Evolutionary conservation across 2,888 invertebrate species (phyloP).

Genomic region (Ichneumoninae sp.): DNA sequence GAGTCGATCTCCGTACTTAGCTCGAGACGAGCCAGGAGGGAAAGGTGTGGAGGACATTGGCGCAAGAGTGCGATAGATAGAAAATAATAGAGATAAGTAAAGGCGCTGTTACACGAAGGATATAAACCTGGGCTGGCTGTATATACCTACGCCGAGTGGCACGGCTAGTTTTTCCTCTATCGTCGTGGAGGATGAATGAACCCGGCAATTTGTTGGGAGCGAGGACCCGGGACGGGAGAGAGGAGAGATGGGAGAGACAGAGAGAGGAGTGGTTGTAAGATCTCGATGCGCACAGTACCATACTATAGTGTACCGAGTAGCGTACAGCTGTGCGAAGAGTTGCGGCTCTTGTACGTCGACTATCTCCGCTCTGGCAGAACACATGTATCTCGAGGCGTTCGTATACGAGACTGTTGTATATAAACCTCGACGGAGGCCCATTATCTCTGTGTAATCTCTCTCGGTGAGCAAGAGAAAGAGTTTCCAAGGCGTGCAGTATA

Average conservation of each 20-base stretch:
- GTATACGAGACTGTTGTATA: constrained; percentile 33
- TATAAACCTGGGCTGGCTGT: constrained; percentile 34
- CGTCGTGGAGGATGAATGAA: constrained; percentile 83
- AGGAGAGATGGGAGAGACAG: background rate
- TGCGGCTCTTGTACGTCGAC: constrained; percentile 39
- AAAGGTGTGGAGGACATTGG: constrained; percentile 41
- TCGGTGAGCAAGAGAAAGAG: constrained; percentile 46
- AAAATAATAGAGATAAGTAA: constrained; percentile 31
- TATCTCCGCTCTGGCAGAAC: constrained; percentile 39
- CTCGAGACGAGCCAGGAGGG: background rate
- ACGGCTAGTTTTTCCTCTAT: constrained; percentile 82
- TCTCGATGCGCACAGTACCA: constrained; percentile 39
- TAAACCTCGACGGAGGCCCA: constrained; percentile 42
- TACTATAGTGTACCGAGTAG: background rate
- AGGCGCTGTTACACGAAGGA: constrained; percentile 9
- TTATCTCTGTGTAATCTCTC: constrained; percentile 65
- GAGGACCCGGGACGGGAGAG: constrained; percentile 75
- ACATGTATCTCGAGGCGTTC: constrained; percentile 21
- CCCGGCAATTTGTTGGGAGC: constrained; percentile 83
- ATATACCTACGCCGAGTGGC: constrained; percentile 64
- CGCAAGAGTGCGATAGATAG: constrained; percentile 44
- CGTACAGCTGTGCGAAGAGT: constrained; percentile 51
- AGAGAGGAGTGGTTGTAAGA: constrained; percentile 50
- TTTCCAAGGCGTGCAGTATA: constrained; percentile 11
- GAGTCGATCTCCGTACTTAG: background rate